Base-by-base conservation (phyloP, 2,113 vertebrate species). In the Pantherophis guttatus region DNA sequence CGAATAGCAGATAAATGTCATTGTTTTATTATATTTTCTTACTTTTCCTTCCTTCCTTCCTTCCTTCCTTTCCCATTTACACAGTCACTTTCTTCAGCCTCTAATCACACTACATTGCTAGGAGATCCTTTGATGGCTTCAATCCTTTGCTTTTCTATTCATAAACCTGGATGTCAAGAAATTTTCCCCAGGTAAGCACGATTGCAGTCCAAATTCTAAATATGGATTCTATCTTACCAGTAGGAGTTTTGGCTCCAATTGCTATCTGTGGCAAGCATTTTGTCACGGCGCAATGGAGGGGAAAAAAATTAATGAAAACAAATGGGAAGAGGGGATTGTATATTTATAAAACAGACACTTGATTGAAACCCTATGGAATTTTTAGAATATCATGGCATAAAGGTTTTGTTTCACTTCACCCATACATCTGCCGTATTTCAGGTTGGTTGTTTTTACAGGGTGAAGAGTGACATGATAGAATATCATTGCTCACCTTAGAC, bases 381-480 rank as follows among this genome's bases (percentile, higher is more conserved):
- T 24, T 0, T 19, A 57, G 91, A 11, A 62, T n/a, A 81, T 96
- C 88, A 0, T 0, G 13, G 12, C 90, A 87, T 23, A 90, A 90
- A 86, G 86, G 24, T 90, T 88, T 70, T 48, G 24, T 92, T 94
- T 94, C 92, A 94, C 87, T 21, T 93, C 90, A 29, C 52, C 52
- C 85, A 24, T 89, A 44, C 94, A 92, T 57, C 95, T 93, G 89
- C 96, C 95, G 95, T 93, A 94, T 94, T 95, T 96, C 92, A 58
- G 94, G 94, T 93, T 90, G 10, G 92, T 87, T 95, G 93, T 92
- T 98, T 97, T 96, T 96, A 97, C 94, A 96, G 90, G 9, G 88
- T 96, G 95, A 93, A 93, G 93, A 96, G 94, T 94, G 96, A 97
- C 92, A 88, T 96, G 92, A 94, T 93, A 90, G 94, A 86, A 65